Conservation (phyloP, 2,888 invertebrate genomes). For the Pyrocoelia pectoralis region DNA sequence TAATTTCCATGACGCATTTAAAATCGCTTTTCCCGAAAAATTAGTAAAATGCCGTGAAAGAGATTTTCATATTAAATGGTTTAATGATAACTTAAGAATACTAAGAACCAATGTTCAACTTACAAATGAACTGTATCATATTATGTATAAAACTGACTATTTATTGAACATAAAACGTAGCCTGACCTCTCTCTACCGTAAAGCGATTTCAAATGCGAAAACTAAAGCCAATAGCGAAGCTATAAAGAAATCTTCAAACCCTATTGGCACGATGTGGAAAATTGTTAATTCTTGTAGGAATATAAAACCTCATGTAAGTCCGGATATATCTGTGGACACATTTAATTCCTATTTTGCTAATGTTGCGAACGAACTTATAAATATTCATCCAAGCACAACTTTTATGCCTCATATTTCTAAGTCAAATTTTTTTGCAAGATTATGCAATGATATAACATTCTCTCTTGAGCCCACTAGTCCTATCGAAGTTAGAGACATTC, state of each 20-base stretch:
- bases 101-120: background rate
- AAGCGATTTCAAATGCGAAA: background rate
- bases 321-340: too few relatives aligned
- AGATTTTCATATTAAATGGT: background rate
- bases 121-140: background rate
- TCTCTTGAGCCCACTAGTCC: too few relatives aligned
- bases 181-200: background rate
- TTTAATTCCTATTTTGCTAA: background rate
- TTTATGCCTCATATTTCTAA: too few relatives aligned
- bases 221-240: background rate
- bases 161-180: background rate
- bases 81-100: background rate
- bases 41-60: too few relatives aligned
- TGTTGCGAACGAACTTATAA: background rate
- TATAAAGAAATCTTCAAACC: too few relatives aligned
- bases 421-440: too few relatives aligned
- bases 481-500: too few relatives aligned
- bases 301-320: too few relatives aligned
- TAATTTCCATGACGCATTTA: background rate
- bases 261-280: too few relatives aligned
- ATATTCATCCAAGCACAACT: too few relatives aligned
- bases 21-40: background rate
- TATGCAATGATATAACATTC: too few relatives aligned
- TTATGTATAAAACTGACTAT: background rate
- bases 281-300: too few relatives aligned